Base-by-base conservation (phyloP, 2,888 invertebrate genomes). In the Microplitis deprimator region DNA sequence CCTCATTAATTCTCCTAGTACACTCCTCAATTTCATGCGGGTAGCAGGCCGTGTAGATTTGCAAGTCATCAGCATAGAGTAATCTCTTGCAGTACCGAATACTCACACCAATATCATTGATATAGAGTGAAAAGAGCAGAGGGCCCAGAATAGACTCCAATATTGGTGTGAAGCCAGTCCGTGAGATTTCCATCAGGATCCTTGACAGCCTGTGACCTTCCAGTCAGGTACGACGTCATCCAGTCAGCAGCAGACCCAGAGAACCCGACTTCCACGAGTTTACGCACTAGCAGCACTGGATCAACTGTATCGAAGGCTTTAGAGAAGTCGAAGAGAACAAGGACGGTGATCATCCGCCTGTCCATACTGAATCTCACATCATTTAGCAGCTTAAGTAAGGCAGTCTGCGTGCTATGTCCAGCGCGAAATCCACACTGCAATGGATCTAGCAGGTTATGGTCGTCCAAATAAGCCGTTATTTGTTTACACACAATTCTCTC, bases 101-200 rank as follows among this genome's bases (percentile, higher is more conserved):
- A 6, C 1, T n/a, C 13, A 6, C 29, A 8, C 40, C 17, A 6
- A 78, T 61, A 16, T 78, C 78, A 16, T 75, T 76, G 16, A 78
- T 68, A 13, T 62, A 78, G 10, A 68, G 10, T 2, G 64, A 13
- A 10, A 78, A 76, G 0, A 78, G 69, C 4, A 78, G 20, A 3
- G 76, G 72, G 5, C 76, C 65, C 20, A 72, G 64, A 20, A 73
- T 73, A 6, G 73, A 78, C 1, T 0, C 73, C 76, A 6, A 40
- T 59, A 16, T 78, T 60, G 6, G 68, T 68, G 0, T 61, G 13
- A 3, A 50, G 7, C 60, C 41, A 78, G 39, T n/a, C 17, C 6
- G 76, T 38, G 3, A 13, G 40, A 10, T 10, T 5, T 1, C 3
- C n/a, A 40, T 6, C 17, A 13, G 62, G 20, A 6, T n/a, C 20